phyloP scores from a whole-genome alignment of 2,888 invertebrate genomes.

The Diadegma fenestrale region DNA sequence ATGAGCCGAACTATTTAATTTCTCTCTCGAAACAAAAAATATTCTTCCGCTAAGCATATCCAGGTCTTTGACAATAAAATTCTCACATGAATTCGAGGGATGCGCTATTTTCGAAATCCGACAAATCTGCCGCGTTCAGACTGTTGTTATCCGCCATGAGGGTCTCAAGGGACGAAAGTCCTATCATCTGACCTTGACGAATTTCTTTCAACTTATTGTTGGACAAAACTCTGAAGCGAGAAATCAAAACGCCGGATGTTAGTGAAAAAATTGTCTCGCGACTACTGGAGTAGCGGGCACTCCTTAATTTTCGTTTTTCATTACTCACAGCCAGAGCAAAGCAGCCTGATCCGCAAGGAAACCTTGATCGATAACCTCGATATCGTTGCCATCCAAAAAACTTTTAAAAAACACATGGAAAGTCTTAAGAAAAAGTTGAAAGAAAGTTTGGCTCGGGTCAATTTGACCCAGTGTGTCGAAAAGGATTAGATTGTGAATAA shows the following conservation, averaged over 20 bases:
- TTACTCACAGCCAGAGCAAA: constrained; percentile 85
- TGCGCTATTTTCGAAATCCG: constrained; percentile 83
- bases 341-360: constrained; percentile 75
- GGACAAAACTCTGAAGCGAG: constrained; percentile 79
- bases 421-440: too few species aligned
- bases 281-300: background rate
- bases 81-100: constrained; percentile 84
- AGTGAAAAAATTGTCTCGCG: background rate
- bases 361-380: constrained; percentile 73
- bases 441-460: background rate
- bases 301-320: background rate
- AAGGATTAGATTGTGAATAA: background rate
- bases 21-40: background rate
- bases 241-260: background rate
- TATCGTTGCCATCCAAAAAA: constrained; percentile 73
- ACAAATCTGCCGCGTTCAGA: constrained; percentile 84
- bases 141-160: constrained; percentile 85
- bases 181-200: constrained; percentile 83
- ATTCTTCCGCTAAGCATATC: background rate
- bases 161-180: constrained; percentile 84
- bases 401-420: constrained; percentile 69
- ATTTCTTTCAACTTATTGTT: constrained; percentile 83
- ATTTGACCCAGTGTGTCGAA: background rate
- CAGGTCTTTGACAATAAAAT: constrained; percentile 1
- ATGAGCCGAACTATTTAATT: constrained; percentile 21